Conservation (phyloP, 2,888 invertebrate species). For the Drosophila picticornis region DNA sequence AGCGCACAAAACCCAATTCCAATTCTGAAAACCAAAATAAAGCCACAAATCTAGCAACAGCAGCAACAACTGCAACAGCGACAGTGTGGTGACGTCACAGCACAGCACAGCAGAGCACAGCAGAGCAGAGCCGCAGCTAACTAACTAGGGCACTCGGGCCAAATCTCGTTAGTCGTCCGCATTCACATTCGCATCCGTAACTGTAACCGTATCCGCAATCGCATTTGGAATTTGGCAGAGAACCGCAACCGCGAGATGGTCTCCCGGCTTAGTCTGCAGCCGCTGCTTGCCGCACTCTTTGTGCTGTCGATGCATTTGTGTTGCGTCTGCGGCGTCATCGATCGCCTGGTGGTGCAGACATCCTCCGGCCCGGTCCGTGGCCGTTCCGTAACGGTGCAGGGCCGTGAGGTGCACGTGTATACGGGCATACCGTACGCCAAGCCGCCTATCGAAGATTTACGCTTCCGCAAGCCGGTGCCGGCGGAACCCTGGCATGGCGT, state of each 20-base stretch:
- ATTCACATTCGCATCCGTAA: slow-evolving; percentile 8
- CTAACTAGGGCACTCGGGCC: slow-evolving; percentile 60
- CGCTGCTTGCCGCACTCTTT: slow-evolving; percentile 64
- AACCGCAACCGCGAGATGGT: slow-evolving; percentile 60
- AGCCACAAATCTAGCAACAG: slow-evolving; percentile 13
- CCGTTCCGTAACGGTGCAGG: slow-evolving; percentile 91
- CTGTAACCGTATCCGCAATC: slow-evolving; percentile 32
- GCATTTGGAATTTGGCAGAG: slow-evolving; percentile 15
- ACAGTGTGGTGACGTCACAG: slow-evolving; percentile 61
- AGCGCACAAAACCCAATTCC: slow-evolving; percentile 5
- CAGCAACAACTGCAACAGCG: slow-evolving; percentile 6
- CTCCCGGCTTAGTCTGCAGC: slow-evolving; percentile 48
- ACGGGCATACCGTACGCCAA: slow-evolving; percentile 96
- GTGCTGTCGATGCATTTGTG: slow-evolving; percentile 79
- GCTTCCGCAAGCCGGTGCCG: slow-evolving; percentile 94
- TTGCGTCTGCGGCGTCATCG: slow-evolving; percentile 85
- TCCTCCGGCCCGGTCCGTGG: slow-evolving; percentile 93
- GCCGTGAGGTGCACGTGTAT: slow-evolving; percentile 94
- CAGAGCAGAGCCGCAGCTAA: slow-evolving; percentile 43
- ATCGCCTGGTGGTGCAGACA: slow-evolving; percentile 93
- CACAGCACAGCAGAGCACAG: slow-evolving; percentile 36
- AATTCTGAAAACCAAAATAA: slow-evolving; percentile 19
- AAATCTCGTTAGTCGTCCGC: slow-evolving; percentile 41
- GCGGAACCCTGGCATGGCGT: slow-evolving; percentile 95
- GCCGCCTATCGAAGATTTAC: slow-evolving; percentile 93